phyloP scores from a whole-genome alignment of 2,113 vertebrate species.

The Petromus typicus region DNA sequence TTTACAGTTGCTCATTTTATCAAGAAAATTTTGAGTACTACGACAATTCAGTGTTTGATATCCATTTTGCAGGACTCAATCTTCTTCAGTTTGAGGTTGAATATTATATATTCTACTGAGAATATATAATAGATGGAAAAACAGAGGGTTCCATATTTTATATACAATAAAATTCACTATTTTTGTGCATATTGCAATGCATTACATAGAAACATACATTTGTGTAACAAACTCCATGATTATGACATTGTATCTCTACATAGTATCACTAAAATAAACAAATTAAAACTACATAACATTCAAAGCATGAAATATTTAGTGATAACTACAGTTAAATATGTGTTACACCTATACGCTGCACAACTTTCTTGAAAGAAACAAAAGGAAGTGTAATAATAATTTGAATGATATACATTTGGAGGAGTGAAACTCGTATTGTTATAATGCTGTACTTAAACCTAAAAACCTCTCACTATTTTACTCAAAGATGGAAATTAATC shows the following conservation, averaged over 20 bases:
- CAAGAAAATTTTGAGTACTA: background rate
- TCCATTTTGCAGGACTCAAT: background rate
- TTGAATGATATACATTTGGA: background rate
- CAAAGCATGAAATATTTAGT: constrained; percentile 7
- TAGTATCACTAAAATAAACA: background rate
- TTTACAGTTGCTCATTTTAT: constrained; percentile 23
- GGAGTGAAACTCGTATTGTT: background rate
- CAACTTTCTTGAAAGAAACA: background rate
- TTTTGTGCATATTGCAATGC: too few relatives aligned
- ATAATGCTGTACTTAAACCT: background rate
- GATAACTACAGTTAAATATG: background rate
- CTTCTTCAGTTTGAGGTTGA: background rate
- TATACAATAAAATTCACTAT: too few relatives aligned
- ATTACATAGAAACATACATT: too few relatives aligned
- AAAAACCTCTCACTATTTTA: background rate
- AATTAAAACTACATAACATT: background rate
- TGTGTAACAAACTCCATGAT: background rate
- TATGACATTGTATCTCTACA: background rate
- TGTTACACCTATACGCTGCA: background rate
- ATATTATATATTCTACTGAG: background rate
- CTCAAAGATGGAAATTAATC: background rate
- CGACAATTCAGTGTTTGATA: background rate
- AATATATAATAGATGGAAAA: background rate
- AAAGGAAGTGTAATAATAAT: background rate
- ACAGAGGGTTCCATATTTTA: background rate